Conservation (phyloP, 1,140 invertebrate genomes). For the Temnothorax longispinosus region DNA sequence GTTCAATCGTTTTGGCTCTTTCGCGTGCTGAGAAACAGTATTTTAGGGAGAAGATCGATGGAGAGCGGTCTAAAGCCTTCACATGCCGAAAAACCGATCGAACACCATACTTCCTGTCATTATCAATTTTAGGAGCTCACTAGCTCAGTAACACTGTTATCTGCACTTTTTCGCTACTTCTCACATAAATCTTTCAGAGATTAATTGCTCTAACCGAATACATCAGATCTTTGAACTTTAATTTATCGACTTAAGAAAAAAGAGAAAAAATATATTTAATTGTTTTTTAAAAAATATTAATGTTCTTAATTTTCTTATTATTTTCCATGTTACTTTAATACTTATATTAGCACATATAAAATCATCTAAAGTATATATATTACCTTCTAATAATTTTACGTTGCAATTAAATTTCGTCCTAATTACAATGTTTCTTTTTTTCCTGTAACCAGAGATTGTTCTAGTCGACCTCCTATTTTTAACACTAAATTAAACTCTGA, state of each 20-base stretch:
- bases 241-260: not conserved
- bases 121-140: slow-evolving; percentile 33
- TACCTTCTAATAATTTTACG: not conserved
- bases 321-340: not conserved
- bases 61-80: not conserved
- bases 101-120: slow-evolving; percentile 17
- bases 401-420: not conserved
- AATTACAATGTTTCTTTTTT: not conserved
- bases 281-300: not conserved
- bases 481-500: not conserved
- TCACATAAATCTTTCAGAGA: not conserved
- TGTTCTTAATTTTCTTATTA: not conserved
- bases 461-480: not conserved
- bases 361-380: not conserved
- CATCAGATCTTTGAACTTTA: not conserved
- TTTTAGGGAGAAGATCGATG: not conserved
- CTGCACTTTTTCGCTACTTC: not conserved
- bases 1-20: slow-evolving; percentile 14
- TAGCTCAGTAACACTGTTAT: not conserved
- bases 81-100: slow-evolving; percentile 19
- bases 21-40: not conserved
- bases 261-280: not conserved
- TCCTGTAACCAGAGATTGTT: not conserved
- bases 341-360: not conserved
- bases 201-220: slow-evolving; percentile 27